A percentile compares a stretch with the other conserved stretches of the same genome.
Conservation (phyloP, 2,797 vertebrate genomes). For the Huso huso region DNA sequence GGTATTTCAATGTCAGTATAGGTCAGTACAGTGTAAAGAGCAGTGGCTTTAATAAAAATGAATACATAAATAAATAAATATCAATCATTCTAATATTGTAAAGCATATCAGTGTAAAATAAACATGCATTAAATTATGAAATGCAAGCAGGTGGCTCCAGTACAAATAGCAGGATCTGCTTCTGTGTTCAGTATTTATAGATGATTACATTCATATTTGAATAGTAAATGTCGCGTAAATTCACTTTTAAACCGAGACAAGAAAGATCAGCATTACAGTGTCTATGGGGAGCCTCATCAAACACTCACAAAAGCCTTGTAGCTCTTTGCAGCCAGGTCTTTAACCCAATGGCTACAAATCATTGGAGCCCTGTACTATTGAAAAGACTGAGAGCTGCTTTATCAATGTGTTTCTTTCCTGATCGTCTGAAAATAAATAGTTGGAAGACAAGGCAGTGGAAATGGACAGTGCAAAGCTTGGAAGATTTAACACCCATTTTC, state of each 20-base stretch:
- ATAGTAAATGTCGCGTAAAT: neutral
- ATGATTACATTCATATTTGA: constrained; percentile 4
- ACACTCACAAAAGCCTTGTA: neutral
- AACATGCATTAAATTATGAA: neutral
- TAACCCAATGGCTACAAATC: neutral
- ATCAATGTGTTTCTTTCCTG: neutral
- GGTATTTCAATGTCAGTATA: neutral
- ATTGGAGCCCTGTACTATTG: neutral
- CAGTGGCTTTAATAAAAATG: neutral
- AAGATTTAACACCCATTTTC: no score
- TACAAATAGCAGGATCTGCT: constrained; percentile 1
- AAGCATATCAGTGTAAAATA: neutral
- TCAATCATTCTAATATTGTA: neutral
- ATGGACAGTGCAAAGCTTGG: no score
- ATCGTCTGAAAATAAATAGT: no score
- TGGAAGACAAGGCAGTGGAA: no score
- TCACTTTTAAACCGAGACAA: neutral
- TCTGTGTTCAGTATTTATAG: neutral
- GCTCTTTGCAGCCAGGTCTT: neutral
- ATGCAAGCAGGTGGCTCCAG: neutral
- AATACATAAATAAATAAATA: neutral
- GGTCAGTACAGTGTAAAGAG: neutral
- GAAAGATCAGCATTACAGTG: constrained; percentile 6
- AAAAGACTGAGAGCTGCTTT: neutral
- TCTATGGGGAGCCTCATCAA: neutral